Evolutionary conservation across 2,797 vertebrate species (phyloP).

Genomic region (Falco columbarius): DNA sequence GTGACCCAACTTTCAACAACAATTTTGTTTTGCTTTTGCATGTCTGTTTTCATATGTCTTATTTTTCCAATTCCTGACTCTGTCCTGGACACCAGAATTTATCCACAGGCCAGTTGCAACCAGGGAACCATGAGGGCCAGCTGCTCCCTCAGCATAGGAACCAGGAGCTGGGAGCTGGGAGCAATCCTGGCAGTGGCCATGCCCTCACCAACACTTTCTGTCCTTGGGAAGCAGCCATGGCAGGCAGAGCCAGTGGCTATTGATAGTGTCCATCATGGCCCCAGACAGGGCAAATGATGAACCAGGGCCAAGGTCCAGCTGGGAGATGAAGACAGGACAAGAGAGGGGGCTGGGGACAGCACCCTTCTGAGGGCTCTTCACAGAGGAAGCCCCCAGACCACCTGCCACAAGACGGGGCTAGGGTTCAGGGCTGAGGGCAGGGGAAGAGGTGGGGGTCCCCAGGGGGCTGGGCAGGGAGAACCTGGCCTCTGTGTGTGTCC

Average conservation of each 20-base stretch:
- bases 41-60: background rate
- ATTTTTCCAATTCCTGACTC: background rate
- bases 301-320: background rate
- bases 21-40: background rate
- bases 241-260: background rate
- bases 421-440: background rate
- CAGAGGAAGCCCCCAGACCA: background rate
- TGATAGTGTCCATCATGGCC: background rate
- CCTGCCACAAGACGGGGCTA: rapidly evolving
- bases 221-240: background rate
- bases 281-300: rapidly evolving
- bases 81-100: background rate
- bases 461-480: background rate
- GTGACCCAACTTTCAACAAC: background rate
- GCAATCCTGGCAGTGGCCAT: rapidly evolving
- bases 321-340: background rate
- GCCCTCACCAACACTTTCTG: background rate
- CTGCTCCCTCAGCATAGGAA: background rate
- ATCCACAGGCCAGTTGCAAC: background rate
- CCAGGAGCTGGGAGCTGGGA: background rate
- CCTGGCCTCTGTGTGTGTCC: background rate
- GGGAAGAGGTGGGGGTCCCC: rapidly evolving
- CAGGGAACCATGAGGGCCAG: rapidly evolving
- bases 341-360: background rate
- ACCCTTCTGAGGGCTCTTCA: background rate